Evolutionary conservation across 1,140 invertebrate species (phyloP), one percentile per base, ranked within the genome.

Genomic region (Luehdorfia chinensis): DNA sequence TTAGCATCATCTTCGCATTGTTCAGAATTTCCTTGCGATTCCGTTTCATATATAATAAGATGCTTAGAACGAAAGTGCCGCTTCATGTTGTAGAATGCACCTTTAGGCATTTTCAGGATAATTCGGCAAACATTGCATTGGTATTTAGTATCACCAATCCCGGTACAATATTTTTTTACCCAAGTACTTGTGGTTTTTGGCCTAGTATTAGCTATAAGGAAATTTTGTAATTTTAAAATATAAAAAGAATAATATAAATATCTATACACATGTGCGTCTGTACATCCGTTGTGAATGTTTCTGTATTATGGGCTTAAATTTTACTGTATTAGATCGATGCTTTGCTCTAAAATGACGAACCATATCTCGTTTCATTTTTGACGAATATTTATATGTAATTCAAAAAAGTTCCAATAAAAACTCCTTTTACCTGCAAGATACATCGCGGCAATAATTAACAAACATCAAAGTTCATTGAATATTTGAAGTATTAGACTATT

Each of bases 31-130:
- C 7, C 13, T 11, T 30, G 14, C 2, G 14, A 15, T 28, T 43
- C 39, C 39, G 7, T 16, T 43, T 28, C 25, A 14, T 30, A 43
- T 30, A 43, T 12, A 11, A 16, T 16, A 8, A 25, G 39, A 9
- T 43, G 39, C 16, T 12, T 43, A 16, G 15, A 11, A n/a, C 8
- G 6, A 16, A 43, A 30, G 18, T 43, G 39, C 6, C 39, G 23
- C 9, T 43, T 43, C 39, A 43, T 16, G 14, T 43, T 43, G 1
- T 25, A 23, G 15, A 30, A 25, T 9, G 39, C 39, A n/a, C n/a
- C n/a, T 43, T 18, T 43, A 1, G 25, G 39, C 39, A 43, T 43
- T 11, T 43, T 43, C 5, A 43, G n/a, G 14, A 43, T 2, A 0
- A 11, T 30, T 6, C 11, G 8, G 27, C 39, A 43, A 6, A 43